Percentiles rank a stretch among this genome's conserved stretches.
Evolutionary conservation across 2,888 invertebrate genomes (phyloP).

Genomic region (Catotricha subobsoleta): DNA sequence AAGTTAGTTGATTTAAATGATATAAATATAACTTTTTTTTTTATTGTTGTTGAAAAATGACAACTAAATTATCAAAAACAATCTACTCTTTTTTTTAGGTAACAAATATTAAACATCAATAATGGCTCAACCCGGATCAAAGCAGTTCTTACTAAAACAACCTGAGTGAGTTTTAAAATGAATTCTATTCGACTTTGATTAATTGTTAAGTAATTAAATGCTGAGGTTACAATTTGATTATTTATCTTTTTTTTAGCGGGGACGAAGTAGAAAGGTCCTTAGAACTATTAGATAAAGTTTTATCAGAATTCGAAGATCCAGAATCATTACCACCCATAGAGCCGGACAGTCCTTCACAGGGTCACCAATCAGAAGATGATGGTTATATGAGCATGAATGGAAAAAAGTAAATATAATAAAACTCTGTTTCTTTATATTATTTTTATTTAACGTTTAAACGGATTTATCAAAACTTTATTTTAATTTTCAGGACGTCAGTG

Average conservation of each 20-base stretch:
- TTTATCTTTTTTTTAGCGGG: slow-evolving; percentile 38
- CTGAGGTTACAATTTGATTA: too few species aligned
- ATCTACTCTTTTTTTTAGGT: too few species aligned
- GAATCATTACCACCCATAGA: slow-evolving; percentile 23
- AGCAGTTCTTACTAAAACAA: too few species aligned
- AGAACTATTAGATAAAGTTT: slow-evolving; percentile 72
- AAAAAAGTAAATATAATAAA: slow-evolving; percentile 34
- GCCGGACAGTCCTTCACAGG: slow-evolving; percentile 56
- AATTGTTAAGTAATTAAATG: too few species aligned
- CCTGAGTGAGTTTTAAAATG: too few species aligned
- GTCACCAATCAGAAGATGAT: slow-evolving; percentile 78
- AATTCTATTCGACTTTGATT: too few species aligned
- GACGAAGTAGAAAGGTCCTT: slow-evolving; percentile 79
- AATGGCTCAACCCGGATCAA: too few species aligned
- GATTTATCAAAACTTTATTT: neutral
- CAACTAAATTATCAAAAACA: too few species aligned
- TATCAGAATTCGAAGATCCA: slow-evolving; percentile 75
- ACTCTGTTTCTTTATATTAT: neutral
- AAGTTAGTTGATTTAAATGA: too few species aligned
- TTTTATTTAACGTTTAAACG: neutral
- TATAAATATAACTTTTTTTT: too few species aligned
- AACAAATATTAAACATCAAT: too few species aligned
- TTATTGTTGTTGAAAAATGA: too few species aligned
- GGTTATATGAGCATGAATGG: slow-evolving; percentile 88
- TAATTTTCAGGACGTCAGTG: neutral